A percentile compares a stretch with the other conserved stretches of the same genome.
Conservation (phyloP, 2,113 vertebrate species). For the Alosa alosa region DNA sequence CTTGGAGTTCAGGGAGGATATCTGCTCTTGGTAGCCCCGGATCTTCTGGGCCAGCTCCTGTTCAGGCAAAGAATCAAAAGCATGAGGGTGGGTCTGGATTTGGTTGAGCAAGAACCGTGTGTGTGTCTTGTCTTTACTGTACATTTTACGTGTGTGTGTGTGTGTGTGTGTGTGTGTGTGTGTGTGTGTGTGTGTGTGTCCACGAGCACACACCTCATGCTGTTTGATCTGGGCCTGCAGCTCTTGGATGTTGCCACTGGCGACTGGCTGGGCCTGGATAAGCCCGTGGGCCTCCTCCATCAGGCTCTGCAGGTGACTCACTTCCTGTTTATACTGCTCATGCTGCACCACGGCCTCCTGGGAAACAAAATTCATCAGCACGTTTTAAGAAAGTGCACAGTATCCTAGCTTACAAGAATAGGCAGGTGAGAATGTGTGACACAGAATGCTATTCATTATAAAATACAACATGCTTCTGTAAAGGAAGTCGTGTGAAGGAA, state of each 20-base stretch:
- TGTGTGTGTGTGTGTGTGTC: not conserved
- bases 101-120: not conserved
- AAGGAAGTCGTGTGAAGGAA: too few relatives aligned
- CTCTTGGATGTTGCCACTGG: slow-evolving; percentile 90
- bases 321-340: slow-evolving; percentile 95
- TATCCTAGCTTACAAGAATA: not conserved
- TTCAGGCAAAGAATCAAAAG: not conserved
- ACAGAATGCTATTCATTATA: not conserved
- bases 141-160: not conserved
- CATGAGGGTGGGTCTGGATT: slow-evolving; percentile 32
- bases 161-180: not conserved
- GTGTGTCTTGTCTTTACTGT: not conserved
- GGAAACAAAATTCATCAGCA: not conserved
- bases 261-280: slow-evolving; percentile 84
- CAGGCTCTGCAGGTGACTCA: slow-evolving; percentile 88
- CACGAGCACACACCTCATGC: slow-evolving; percentile 82
- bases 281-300: slow-evolving; percentile 90
- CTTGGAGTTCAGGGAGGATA: slow-evolving; percentile 91
- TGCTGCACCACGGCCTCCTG: slow-evolving; percentile 97
- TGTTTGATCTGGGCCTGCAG: slow-evolving; percentile 90
- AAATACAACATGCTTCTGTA: not conserved
- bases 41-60: slow-evolving; percentile 98
- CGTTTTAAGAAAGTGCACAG: not conserved
- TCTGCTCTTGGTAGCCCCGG: slow-evolving; percentile 97
- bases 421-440: not conserved